Base-by-base conservation (phyloP, 2,888 invertebrate genomes). In the Hemaris fuciformis region DNA sequence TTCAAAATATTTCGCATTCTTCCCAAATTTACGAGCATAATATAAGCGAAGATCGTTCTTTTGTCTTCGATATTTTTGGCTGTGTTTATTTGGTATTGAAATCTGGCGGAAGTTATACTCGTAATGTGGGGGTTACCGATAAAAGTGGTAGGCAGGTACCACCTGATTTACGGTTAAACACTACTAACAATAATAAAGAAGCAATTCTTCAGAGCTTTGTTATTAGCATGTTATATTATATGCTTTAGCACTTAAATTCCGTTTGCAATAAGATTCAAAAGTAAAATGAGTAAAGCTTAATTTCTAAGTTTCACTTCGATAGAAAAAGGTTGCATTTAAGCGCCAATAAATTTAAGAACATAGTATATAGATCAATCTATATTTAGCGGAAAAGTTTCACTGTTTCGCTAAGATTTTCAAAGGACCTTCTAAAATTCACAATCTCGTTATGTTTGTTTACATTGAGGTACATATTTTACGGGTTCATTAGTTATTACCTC, bases 1-100 rank as follows among this genome's bases (percentile, higher is more conserved):
- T 72, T 64, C 57, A 67, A 70, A 74, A 76, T 75, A 72, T 73
- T 79, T 76, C 63, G 68, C 72, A 79, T 78, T 72, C 69, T 65
- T 67, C 63, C 56, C 61, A 59, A 73, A 77, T 77, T 79, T 79
- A 81, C 74, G 79, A 74, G 62, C 68, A 65, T 63, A 61, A 61
- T 59, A 69, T 63, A 61, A 66, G 64, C 62, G 64, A 60, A 34
- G 62, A 69, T 57, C 63, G 60, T 56, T 63, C 57, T 63, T 59
- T 62, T 68, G 61, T 62, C 64, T 64, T 67, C 63, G 67, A 60
- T 70, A 70, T 74, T 71, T 69, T 71, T 64, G 69, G 66, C 60
- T 57, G 34, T 62, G 66, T 71, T 75, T 69, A 64, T 72, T 76
- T 65, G 59, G 62, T 57, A 48, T 61, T 67, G 61, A 62, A 71